Conservation (phyloP, 2,888 invertebrate species). For the Cactoblastis cactorum region DNA sequence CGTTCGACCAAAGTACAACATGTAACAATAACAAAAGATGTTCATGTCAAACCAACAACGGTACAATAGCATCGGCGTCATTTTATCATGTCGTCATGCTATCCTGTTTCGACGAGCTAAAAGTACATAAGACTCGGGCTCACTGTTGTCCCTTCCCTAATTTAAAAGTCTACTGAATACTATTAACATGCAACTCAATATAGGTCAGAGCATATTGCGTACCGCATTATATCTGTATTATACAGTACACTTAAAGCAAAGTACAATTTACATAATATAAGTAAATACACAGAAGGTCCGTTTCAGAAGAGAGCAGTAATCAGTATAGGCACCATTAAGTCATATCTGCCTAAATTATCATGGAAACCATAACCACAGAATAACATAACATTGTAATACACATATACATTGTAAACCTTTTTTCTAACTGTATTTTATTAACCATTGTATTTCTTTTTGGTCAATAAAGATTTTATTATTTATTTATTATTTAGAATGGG, state of each 20-base stretch:
- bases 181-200: slow-evolving; percentile 8
- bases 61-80: no score
- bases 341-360: no score
- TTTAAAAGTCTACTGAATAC: slow-evolving; percentile 3
- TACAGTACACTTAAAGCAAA: background rate
- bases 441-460: no score
- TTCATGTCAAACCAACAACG: slow-evolving; percentile 3
- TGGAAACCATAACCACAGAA: no score
- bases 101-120: background rate
- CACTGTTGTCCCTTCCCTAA: slow-evolving; percentile 4
- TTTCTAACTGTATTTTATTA: no score
- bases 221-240: background rate
- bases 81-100: slow-evolving; percentile 1
- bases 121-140: background rate
- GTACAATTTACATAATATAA: background rate
- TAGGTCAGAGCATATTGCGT: slow-evolving; percentile 9
- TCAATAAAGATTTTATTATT: no score
- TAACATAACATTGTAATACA: no score
- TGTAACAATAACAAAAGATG: slow-evolving; percentile 3
- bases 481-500: no score
- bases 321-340: no score
- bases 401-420: no score
- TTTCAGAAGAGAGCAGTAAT: no score
- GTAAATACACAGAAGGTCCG: background rate
- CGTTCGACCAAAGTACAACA: background rate